These are phyloP conservation scores for Syrmaticus mikado DNA, from an alignment of 2,113 vertebrate genomes.

Conservation along the genomic window DNA sequence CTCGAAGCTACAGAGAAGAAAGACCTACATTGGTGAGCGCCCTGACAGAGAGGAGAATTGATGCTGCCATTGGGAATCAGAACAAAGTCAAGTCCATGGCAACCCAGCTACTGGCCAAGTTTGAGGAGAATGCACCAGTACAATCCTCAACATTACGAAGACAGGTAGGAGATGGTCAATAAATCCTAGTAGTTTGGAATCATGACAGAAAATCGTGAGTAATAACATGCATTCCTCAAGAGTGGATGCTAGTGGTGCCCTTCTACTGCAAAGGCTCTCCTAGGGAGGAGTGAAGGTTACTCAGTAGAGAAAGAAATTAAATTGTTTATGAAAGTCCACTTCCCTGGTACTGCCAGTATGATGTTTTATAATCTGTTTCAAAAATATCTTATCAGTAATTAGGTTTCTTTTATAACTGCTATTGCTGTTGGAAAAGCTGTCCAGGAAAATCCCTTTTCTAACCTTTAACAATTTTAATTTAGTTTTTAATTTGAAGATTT, in stretches of 20 bases:
- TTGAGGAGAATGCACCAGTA: conserved; percentile 91
- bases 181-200: not conserved
- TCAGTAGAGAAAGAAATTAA: not conserved
- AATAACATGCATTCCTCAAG: not conserved
- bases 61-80: conserved; percentile 83
- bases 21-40: conserved; percentile 76
- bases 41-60: conserved; percentile 84
- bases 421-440: not conserved
- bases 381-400: not conserved
- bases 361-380: not conserved
- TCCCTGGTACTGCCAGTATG: not conserved
- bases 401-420: not conserved
- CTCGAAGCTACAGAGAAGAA: conserved; percentile 80
- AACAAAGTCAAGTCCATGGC: conserved; percentile 99
- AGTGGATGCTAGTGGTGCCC: not conserved
- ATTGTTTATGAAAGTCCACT: not conserved
- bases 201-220: not conserved
- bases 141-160: conserved; percentile 85
- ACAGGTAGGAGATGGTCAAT: conserved; percentile 82
- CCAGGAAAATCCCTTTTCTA: not conserved
- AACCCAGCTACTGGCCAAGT: conserved; percentile 95
- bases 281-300: not conserved
- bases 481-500: not conserved
- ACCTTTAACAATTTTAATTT: not conserved
- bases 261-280: not conserved